Percentiles rank a stretch among this genome's conserved stretches.
These are phyloP conservation scores for Anastrepha ludens DNA, from an alignment of 1,140 invertebrate genomes.

Conservation along the genomic window DNA sequence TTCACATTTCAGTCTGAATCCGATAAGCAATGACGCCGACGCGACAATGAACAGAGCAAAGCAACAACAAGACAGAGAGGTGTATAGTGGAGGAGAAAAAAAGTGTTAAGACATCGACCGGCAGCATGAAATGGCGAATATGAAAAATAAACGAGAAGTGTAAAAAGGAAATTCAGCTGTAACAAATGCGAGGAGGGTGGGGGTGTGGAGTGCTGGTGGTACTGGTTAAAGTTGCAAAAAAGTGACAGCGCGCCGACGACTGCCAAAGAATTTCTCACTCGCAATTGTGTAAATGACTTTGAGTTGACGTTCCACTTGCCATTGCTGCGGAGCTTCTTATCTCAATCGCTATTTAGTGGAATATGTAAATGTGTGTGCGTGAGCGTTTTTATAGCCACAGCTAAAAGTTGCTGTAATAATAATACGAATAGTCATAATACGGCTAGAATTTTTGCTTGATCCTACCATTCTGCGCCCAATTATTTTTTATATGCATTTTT, in stretches of 20 bases:
- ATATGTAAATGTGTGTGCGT: background rate
- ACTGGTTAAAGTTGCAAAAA: background rate
- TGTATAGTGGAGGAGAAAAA: background rate
- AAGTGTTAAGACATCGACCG: background rate
- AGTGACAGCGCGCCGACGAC: background rate
- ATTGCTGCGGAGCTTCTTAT: background rate
- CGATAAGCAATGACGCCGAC: slow-evolving; percentile 30
- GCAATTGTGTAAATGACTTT: slow-evolving; percentile 35
- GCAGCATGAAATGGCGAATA: background rate
- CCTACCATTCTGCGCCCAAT: background rate
- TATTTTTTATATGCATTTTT: slow-evolving; percentile 14
- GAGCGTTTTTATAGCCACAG: background rate
- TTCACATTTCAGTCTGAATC: slow-evolving; percentile 47
- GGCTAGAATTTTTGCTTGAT: background rate
- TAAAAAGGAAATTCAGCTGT: background rate
- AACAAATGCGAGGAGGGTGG: background rate
- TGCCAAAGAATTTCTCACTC: background rate
- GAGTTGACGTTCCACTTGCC: slow-evolving; percentile 33
- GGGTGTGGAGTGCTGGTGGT: too few relatives aligned
- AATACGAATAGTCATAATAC: slow-evolving; percentile 12
- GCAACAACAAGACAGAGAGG: background rate
- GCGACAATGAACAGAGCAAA: background rate
- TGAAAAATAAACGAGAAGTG: background rate
- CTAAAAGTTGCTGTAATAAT: background rate
- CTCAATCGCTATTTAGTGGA: background rate